These are phyloP conservation scores for Rattus rattus DNA, from an alignment of 2,113 vertebrate species.

Conservation along the genomic window DNA sequence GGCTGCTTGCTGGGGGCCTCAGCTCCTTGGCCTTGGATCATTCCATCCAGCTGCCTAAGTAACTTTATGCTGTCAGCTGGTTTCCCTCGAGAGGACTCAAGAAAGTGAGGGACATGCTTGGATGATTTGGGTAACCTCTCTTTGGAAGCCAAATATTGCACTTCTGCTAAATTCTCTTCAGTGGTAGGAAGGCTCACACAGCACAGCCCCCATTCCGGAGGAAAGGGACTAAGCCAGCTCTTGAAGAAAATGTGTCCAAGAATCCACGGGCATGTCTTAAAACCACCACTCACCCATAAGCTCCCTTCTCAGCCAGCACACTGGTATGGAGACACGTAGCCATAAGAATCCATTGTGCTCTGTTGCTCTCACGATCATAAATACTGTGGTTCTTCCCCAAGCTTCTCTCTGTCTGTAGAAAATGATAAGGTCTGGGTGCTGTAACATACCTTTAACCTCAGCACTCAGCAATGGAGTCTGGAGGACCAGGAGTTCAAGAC, in stretches of 20 bases:
- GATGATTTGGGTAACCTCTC: neutral
- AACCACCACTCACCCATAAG: neutral
- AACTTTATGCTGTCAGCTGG: no score
- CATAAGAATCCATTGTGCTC: neutral
- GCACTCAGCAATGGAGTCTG: neutral
- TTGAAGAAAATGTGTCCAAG: neutral
- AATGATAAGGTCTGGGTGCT: neutral
- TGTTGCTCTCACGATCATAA: neutral
- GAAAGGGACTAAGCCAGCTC: neutral
- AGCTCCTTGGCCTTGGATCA: neutral
- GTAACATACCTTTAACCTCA: neutral
- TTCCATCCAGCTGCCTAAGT: no score
- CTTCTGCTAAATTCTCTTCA: neutral
- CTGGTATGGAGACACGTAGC: rapidly evolving
- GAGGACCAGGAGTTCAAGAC: neutral
- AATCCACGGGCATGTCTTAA: neutral
- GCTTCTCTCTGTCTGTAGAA: neutral
- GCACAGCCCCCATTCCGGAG: no score
- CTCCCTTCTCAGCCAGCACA: neutral
- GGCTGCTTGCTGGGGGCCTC: neutral
- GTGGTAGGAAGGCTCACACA: no score
- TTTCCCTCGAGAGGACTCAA: neutral
- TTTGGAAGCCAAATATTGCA: neutral
- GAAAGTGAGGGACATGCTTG: neutral
- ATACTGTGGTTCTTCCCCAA: neutral